A percentile compares a stretch with the other conserved stretches of the same genome.
These are phyloP conservation scores for Sialis lutaria DNA, from an alignment of 2,888 invertebrate genomes.

Conservation along the genomic window DNA sequence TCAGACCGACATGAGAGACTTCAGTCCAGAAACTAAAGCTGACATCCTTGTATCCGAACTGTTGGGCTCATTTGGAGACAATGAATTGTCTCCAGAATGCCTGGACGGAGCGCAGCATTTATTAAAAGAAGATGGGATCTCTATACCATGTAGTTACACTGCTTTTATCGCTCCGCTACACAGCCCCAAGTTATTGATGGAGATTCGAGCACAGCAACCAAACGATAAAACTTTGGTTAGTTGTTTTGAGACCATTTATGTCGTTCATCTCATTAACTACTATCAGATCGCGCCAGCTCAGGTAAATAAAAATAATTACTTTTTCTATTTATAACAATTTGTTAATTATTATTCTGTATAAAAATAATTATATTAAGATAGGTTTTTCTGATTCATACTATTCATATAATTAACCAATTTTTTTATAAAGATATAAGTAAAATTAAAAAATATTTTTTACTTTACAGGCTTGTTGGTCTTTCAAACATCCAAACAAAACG, in stretches of 20 bases:
- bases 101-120: constrained; percentile 84
- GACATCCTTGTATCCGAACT: constrained; percentile 94
- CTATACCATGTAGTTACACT: constrained; percentile 77
- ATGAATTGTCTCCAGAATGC: constrained; percentile 97
- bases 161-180: constrained; percentile 89
- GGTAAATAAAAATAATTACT: constrained; percentile 18
- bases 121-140: constrained; percentile 71
- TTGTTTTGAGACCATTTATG: constrained; percentile 72
- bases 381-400: not conserved
- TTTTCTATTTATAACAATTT: not conserved
- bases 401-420: not conserved
- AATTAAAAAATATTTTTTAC: not conserved
- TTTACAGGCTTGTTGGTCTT: constrained; percentile 60
- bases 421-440: constrained; percentile 3
- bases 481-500: constrained; percentile 76
- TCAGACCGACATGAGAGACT: constrained; percentile 73
- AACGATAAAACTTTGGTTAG: constrained; percentile 32
- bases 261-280: constrained; percentile 78
- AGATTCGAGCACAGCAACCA: constrained; percentile 37
- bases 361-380: not conserved
- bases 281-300: constrained; percentile 56
- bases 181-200: constrained; percentile 71
- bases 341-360: not conserved
- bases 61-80: constrained; percentile 91
- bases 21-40: constrained; percentile 67